phyloP scores from a whole-genome alignment of 1,140 invertebrate genomes.

The Lordiphosa clarofinis region DNA sequence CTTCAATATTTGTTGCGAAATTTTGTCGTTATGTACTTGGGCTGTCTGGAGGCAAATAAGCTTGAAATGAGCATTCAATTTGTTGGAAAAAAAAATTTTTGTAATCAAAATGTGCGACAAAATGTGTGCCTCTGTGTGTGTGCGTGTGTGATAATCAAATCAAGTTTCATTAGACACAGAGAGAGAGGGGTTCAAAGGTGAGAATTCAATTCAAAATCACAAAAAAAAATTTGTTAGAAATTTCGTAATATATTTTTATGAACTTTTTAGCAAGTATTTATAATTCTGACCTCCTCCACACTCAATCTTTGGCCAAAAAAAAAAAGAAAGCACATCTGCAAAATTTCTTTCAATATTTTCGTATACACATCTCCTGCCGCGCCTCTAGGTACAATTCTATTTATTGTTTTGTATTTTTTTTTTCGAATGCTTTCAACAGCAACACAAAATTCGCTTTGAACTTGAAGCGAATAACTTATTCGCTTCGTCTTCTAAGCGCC shows the following conservation, averaged over 20 bases:
- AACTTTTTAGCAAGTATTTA: too few relatives aligned
- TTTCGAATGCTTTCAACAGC: conserved; percentile 6
- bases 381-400: not conserved
- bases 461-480: conserved; percentile 31
- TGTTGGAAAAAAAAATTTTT: conserved; percentile 10
- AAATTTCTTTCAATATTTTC: conserved; percentile 18
- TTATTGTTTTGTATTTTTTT: conserved; percentile 6
- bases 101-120: conserved; percentile 5
- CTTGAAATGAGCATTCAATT: conserved; percentile 32
- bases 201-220: too few relatives aligned
- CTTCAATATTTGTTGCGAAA: not conserved
- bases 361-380: conserved; percentile 1
- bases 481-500: conserved; percentile 35
- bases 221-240: too few relatives aligned
- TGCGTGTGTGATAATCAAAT: not conserved
- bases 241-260: too few relatives aligned
- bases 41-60: conserved; percentile 19
- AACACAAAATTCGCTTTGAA: conserved; percentile 24
- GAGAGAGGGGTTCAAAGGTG: too few relatives aligned
- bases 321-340: too few relatives aligned
- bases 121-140: not conserved
- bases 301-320: too few relatives aligned
- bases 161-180: not conserved
- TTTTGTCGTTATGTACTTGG: not conserved
- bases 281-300: too few relatives aligned